phyloP scores from a whole-genome alignment of 92 coral and sea anemone genomes.

The Zoanthus sociatus region DNA sequence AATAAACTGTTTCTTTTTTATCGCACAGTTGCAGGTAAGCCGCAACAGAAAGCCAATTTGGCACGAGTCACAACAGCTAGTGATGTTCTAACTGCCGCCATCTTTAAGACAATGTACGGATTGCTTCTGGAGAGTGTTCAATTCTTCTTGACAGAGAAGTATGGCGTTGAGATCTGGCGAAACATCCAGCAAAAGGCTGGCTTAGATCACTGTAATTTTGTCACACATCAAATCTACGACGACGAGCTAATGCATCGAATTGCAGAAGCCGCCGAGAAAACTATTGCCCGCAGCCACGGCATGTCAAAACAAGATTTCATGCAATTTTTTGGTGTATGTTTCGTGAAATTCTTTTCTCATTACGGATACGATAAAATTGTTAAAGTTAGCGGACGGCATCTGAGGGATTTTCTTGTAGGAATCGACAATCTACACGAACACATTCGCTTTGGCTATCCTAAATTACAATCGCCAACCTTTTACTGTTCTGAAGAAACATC shows the following conservation, averaged over 20 bases:
- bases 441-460: slow-evolving; percentile 90
- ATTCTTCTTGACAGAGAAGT: slow-evolving; percentile 64
- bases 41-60: not conserved
- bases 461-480: slow-evolving; percentile 84
- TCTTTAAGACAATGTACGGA: slow-evolving; percentile 68
- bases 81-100: not conserved
- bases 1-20: not conserved
- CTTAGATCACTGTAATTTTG: slow-evolving; percentile 59
- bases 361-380: slow-evolving; percentile 89
- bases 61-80: not conserved
- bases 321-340: slow-evolving; percentile 82
- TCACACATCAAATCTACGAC: slow-evolving; percentile 77
- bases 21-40: not conserved
- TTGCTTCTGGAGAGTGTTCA: slow-evolving; percentile 78
- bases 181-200: slow-evolving; percentile 68
- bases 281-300: slow-evolving; percentile 65
- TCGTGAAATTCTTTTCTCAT: slow-evolving; percentile 82
- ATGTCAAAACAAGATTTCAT: slow-evolving; percentile 79
- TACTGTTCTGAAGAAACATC: slow-evolving; percentile 85
- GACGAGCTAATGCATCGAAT: slow-evolving; percentile 72
- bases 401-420: slow-evolving; percentile 83
- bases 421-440: slow-evolving; percentile 89
- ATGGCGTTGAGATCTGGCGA: slow-evolving; percentile 76
- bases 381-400: slow-evolving; percentile 84
- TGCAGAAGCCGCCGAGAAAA: slow-evolving; percentile 68